Conservation (phyloP, 2,113 vertebrate genomes). For the Centropus bengalensis region DNA sequence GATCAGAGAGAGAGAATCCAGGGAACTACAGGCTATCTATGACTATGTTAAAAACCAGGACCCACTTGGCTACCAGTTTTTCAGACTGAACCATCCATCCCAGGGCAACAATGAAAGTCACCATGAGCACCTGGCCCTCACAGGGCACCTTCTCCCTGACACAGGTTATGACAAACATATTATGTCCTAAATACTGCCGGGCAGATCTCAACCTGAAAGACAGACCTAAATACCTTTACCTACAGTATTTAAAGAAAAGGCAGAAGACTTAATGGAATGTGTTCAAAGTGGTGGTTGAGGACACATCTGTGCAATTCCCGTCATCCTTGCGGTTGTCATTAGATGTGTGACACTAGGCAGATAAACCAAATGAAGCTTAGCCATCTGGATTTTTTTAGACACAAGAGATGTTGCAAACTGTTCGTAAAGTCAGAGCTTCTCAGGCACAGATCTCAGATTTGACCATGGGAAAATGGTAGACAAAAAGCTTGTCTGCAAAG, state of each 20-base stretch:
- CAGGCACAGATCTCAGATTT: background rate
- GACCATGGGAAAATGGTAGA: fast-evolving
- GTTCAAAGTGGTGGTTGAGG: background rate
- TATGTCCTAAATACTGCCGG: background rate
- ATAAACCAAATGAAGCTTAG: background rate
- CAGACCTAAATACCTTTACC: background rate
- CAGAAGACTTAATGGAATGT: background rate
- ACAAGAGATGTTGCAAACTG: background rate
- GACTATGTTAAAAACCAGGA: background rate
- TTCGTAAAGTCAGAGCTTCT: background rate
- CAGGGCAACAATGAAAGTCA: background rate
- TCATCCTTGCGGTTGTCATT: background rate
- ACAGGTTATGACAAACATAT: background rate
- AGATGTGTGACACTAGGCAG: background rate
- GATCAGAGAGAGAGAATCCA: too few relatives aligned
- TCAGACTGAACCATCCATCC: background rate
- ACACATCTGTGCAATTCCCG: background rate
- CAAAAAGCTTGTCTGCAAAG: background rate
- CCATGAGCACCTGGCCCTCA: fast-evolving
- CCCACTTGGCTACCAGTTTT: background rate
- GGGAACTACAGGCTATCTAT: background rate
- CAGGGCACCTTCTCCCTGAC: background rate
- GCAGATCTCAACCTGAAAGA: background rate
- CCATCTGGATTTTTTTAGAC: fast-evolving
- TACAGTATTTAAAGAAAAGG: background rate